phyloP scores from a whole-genome alignment of 2,113 vertebrate species.

The Hydrolagus affinis region DNA sequence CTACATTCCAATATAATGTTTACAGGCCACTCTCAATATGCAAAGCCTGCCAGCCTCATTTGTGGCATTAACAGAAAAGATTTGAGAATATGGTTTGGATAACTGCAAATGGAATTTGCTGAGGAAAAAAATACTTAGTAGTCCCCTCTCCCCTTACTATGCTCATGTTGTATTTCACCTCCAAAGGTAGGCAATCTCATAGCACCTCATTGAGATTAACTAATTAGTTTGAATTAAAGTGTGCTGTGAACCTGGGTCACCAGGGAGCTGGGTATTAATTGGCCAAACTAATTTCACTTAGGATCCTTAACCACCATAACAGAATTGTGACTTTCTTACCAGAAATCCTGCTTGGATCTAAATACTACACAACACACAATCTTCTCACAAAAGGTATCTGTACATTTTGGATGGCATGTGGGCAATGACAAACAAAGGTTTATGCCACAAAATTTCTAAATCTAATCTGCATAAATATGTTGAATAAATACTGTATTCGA shows the following conservation, averaged over 20 bases:
- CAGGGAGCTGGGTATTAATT: constrained; percentile 7
- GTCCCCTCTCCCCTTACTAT: not conserved
- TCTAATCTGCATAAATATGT: not conserved
- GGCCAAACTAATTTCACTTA: constrained; percentile 29
- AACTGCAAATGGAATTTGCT: not conserved
- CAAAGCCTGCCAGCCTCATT: not conserved
- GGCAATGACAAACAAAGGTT: not conserved
- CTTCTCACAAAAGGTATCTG: not conserved
- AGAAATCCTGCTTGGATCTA: not conserved
- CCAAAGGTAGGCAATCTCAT: constrained; percentile 1
- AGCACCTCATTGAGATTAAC: constrained; percentile 8
- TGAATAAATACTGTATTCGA: not conserved
- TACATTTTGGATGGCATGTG: not conserved
- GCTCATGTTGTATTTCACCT: constrained; percentile 15
- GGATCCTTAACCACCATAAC: constrained; percentile 16
- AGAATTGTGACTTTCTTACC: constrained; percentile 24
- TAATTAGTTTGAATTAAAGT: constrained; percentile 26
- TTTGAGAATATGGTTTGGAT: not conserved
- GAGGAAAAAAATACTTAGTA: not conserved
- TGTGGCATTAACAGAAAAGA: not conserved
- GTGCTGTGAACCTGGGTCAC: constrained; percentile 19
- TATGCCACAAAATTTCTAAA: not conserved
- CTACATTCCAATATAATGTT: too few species aligned
- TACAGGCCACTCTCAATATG: not conserved
- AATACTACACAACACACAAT: not conserved